Percentiles rank a stretch among this genome's conserved stretches.
These are phyloP conservation scores for Chymomyza procnemis DNA, from an alignment of 2,888 invertebrate species.

Conservation along the genomic window DNA sequence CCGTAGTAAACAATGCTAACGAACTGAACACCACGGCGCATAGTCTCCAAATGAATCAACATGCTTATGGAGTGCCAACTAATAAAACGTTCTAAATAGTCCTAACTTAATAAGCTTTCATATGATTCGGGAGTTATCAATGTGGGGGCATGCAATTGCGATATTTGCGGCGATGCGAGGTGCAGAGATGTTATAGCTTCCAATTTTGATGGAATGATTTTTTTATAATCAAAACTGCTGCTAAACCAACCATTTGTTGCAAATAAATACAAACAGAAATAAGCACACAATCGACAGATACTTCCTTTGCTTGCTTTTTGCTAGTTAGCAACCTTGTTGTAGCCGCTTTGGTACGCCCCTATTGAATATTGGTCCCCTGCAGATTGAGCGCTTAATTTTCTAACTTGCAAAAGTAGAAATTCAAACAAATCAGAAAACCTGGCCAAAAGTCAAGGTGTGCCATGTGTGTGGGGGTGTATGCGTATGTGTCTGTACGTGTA, in stretches of 20 bases:
- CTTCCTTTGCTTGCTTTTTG: not conserved
- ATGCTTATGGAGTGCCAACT: not conserved
- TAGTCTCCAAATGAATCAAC: not conserved
- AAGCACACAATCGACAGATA: not conserved
- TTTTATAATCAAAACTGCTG: not conserved
- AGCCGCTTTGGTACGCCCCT: not conserved
- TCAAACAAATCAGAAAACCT: slow-evolving; percentile 73
- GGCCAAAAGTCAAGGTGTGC: slow-evolving; percentile 70
- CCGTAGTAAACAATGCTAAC: not conserved
- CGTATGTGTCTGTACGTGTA: not conserved
- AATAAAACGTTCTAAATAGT: not conserved
- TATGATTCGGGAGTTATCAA: not conserved
- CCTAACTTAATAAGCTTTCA: not conserved
- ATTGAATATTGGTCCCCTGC: slow-evolving; percentile 33
- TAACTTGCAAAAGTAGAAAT: slow-evolving; percentile 74
- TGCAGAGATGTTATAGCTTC: not conserved
- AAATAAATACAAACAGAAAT: not conserved
- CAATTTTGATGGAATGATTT: not conserved
- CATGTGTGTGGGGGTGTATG: slow-evolving; percentile 5
- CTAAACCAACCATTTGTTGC: not conserved
- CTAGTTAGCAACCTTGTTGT: not conserved
- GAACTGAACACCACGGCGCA: not conserved
- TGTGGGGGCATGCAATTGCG: not conserved
- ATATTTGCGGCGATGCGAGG: not conserved
- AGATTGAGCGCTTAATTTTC: slow-evolving; percentile 76